A percentile compares a stretch with the other conserved stretches of the same genome.
These are phyloP conservation scores for Exephanes ischioxanthus DNA, from an alignment of 2,888 invertebrate species.

Conservation along the genomic window DNA sequence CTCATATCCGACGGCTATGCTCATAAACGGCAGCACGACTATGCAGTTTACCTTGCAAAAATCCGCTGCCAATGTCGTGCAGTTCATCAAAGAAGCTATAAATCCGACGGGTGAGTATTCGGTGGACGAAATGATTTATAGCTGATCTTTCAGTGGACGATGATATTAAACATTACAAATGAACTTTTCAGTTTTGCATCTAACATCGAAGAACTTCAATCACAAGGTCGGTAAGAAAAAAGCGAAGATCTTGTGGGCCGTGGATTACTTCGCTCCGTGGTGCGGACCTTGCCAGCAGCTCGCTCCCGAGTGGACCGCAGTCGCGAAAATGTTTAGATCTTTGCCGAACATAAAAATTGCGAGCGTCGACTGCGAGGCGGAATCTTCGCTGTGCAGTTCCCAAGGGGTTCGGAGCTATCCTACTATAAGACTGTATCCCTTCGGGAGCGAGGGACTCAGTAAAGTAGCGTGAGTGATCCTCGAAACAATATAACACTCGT, in stretches of 20 bases:
- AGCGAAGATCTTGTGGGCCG: conserved; percentile 87
- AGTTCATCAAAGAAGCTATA: conserved; percentile 88
- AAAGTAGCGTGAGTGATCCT: conserved; percentile 85
- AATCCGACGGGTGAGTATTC: conserved; percentile 85
- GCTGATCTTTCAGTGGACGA: background rate
- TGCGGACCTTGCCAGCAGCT: conserved; percentile 91
- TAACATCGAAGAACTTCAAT: conserved; percentile 87
- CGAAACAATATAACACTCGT: background rate
- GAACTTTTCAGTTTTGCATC: conserved; percentile 85
- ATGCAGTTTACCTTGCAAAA: conserved; percentile 88
- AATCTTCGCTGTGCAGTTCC: conserved; percentile 86
- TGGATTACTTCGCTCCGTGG: conserved; percentile 92
- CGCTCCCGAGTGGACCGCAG: conserved; percentile 88
- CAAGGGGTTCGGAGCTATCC: conserved; percentile 89
- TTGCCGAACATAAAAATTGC: conserved; percentile 87
- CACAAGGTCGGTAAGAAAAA: conserved; percentile 86
- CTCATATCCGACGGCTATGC: conserved; percentile 90
- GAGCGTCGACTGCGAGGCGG: conserved; percentile 89
- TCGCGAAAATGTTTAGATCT: conserved; percentile 86
- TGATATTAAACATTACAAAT: conserved; percentile 20
- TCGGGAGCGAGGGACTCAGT: conserved; percentile 85
- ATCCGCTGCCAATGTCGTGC: conserved; percentile 87
- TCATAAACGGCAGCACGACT: conserved; percentile 87
- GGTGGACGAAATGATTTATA: background rate
- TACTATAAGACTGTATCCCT: conserved; percentile 89